Evolutionary conservation across 2,113 vertebrate genomes (phyloP).

Genomic region (Noturus placidus): DNA sequence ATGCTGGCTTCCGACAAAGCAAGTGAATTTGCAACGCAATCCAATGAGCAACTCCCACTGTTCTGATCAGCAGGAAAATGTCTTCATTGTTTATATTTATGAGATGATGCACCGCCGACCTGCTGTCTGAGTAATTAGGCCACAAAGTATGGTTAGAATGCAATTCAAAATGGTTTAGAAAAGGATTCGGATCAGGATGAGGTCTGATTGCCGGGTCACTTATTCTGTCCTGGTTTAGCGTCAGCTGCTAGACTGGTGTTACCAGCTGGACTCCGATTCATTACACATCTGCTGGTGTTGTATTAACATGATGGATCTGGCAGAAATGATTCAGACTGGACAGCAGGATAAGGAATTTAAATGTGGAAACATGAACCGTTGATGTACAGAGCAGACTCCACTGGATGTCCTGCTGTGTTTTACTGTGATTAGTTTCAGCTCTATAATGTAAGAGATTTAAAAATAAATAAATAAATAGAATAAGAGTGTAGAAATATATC

Average conservation of each 20-base stretch:
- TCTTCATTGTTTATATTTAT: not conserved
- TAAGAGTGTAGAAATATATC: not conserved
- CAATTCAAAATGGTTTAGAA: not conserved
- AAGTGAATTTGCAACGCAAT: not conserved
- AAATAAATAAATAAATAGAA: not conserved
- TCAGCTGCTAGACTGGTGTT: not conserved
- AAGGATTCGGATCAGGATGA: not conserved
- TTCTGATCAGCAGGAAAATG: not conserved
- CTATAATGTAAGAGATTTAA: not conserved
- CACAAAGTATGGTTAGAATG: not conserved
- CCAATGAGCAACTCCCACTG: not conserved
- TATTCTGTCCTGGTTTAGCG: not conserved
- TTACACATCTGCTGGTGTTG: slow-evolving; percentile 16
- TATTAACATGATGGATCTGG: not conserved
- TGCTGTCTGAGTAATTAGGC: not conserved
- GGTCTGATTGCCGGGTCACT: not conserved
- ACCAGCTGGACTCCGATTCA: not conserved
- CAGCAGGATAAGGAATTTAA: not conserved
- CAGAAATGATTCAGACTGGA: not conserved
- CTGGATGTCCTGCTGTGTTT: not conserved
- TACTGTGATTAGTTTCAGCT: not conserved
- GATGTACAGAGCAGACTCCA: not conserved
- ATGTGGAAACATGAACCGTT: not conserved
- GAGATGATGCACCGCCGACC: not conserved
- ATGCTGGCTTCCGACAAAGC: not conserved